A percentile compares a stretch with the other conserved stretches of the same genome.
Conservation (phyloP, 2,797 vertebrate genomes). For the Enteromius trimaculatus region DNA sequence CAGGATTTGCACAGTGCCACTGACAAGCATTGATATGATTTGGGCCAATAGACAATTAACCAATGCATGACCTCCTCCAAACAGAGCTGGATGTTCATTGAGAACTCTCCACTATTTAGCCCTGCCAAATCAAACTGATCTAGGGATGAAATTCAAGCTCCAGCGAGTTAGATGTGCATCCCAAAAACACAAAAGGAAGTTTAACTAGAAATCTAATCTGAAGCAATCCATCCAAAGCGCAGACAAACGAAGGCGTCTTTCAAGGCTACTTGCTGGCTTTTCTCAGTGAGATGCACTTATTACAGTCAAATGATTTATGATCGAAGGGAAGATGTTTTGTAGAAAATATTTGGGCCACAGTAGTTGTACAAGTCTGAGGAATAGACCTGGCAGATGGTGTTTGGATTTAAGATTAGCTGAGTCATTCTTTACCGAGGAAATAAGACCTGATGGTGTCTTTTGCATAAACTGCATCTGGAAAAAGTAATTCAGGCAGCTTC, state of each 20-base stretch:
- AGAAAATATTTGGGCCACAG: conserved; percentile 22
- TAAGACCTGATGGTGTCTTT: conserved; percentile 3
- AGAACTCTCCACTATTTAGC: conserved; percentile 10
- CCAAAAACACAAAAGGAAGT: conserved; percentile 31
- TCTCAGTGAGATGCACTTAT: background rate
- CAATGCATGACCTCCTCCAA: conserved; percentile 45
- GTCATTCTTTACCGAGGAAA: conserved; percentile 26
- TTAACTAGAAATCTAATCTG: background rate
- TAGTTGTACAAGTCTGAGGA: conserved; percentile 15
- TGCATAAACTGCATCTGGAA: conserved; percentile 20
- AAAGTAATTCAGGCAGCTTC: background rate
- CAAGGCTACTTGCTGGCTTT: background rate
- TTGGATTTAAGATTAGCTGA: conserved; percentile 44
- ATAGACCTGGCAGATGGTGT: conserved; percentile 36
- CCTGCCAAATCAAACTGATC: conserved; percentile 46
- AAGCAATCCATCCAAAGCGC: conserved; percentile 7
- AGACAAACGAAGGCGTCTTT: background rate
- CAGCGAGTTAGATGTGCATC: conserved; percentile 19
- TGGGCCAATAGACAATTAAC: conserved; percentile 56
- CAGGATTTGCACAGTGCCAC: conserved; percentile 42
- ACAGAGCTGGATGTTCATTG: conserved; percentile 34
- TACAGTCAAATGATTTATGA: conserved; percentile 21
- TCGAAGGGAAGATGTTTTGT: background rate
- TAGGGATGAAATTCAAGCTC: conserved; percentile 36
- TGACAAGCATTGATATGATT: conserved; percentile 55